Evolutionary conservation across 2,113 vertebrate species (phyloP).

Genomic region (Melanocharis versteri): DNA sequence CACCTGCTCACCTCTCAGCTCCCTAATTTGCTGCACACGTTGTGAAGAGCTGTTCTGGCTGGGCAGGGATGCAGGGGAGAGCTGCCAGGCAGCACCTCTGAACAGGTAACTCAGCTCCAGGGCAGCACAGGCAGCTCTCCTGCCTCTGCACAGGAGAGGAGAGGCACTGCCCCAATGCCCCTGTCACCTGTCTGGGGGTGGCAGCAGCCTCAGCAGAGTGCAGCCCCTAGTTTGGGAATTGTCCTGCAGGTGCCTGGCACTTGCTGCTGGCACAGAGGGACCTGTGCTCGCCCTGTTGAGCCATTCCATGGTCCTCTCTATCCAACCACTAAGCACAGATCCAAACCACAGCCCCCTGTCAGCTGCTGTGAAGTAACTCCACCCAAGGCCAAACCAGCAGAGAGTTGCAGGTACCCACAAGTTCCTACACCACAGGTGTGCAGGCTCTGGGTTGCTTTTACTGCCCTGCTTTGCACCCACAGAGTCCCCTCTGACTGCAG

Average conservation of each 20-base stretch:
- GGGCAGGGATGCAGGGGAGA: not conserved
- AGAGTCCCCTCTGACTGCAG: not conserved
- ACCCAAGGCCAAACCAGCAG: not conserved
- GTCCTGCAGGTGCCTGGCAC: not conserved
- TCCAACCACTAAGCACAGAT: not conserved
- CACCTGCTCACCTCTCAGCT: not conserved
- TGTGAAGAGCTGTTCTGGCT: not conserved
- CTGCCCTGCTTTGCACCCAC: not conserved
- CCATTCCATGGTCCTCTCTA: not conserved
- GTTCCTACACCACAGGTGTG: not conserved
- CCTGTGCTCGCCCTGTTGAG: rapidly evolving
- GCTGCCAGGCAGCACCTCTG: not conserved
- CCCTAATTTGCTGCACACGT: not conserved
- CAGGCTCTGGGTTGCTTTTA: not conserved
- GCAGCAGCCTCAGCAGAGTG: not conserved
- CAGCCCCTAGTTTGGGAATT: not conserved
- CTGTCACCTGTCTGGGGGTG: not conserved
- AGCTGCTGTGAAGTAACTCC: not conserved
- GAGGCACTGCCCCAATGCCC: not conserved
- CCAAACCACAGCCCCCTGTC: not conserved
- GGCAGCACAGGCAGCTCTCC: not conserved
- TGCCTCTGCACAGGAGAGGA: not conserved
- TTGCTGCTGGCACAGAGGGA: not conserved
- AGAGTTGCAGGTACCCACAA: not conserved
- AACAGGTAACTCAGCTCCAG: not conserved